Evolutionary conservation across 1,140 invertebrate species (phyloP).

Genomic region (Leptoteleia sp.): DNA sequence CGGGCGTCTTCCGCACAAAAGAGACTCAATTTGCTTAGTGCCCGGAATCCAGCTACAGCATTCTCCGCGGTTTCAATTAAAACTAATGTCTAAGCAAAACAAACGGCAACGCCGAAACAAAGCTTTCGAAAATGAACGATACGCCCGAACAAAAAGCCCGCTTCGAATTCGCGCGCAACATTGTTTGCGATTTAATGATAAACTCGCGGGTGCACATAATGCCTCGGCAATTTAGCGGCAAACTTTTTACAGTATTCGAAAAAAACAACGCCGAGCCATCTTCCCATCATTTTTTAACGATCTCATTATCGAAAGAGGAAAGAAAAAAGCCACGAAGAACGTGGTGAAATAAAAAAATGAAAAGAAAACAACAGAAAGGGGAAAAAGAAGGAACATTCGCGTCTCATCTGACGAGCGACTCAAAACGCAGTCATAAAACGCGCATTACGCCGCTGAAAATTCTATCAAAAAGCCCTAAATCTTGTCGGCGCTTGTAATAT

Average conservation of each 20-base stretch:
- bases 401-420: not conserved
- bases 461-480: slow-evolving; percentile 25
- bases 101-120: not conserved
- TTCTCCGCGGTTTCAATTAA: too few relatives aligned
- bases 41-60: too few relatives aligned
- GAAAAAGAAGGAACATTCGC: not conserved
- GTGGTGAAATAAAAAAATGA: too few relatives aligned
- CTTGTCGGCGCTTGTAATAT: slow-evolving; percentile 3
- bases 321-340: not conserved
- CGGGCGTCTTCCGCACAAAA: too few relatives aligned
- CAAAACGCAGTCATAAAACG: not conserved
- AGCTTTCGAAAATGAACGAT: not conserved
- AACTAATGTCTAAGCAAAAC: not conserved
- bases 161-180: too few relatives aligned
- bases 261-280: too few relatives aligned
- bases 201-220: too few relatives aligned
- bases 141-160: not conserved
- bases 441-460: slow-evolving; percentile 18
- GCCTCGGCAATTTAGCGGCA: too few relatives aligned
- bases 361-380: not conserved
- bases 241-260: too few relatives aligned
- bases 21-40: too few relatives aligned
- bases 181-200: too few relatives aligned
- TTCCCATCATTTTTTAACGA: too few relatives aligned
- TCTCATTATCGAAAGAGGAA: not conserved